phyloP scores from a whole-genome alignment of 2,113 vertebrate genomes.

The Sorex araneus region DNA sequence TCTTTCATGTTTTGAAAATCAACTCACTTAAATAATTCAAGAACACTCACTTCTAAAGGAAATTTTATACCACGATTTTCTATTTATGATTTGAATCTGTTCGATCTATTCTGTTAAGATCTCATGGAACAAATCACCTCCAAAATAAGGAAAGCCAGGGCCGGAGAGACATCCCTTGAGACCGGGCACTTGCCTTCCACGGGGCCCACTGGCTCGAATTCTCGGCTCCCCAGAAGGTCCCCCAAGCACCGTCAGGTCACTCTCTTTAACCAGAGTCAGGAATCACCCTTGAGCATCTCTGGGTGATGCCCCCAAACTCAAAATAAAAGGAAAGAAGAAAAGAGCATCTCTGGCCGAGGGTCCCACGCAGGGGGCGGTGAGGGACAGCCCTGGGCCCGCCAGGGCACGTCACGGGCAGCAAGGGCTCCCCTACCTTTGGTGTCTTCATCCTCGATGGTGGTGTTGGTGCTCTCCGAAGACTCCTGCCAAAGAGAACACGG shows the following conservation, averaged over 20 bases:
- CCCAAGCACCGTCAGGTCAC: too few species aligned
- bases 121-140: not conserved
- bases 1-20: conserved; percentile 9
- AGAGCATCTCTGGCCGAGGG: not conserved
- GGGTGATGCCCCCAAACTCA: too few species aligned
- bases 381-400: too few species aligned
- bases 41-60: not conserved
- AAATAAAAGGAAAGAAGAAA: too few species aligned
- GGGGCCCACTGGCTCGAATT: too few species aligned
- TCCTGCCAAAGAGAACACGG: conserved; percentile 92
- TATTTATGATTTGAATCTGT: not conserved
- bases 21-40: not conserved
- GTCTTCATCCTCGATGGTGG: conserved; percentile 98
- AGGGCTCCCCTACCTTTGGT: conserved; percentile 92
- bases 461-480: conserved; percentile 99
- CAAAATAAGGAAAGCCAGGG: not conserved
- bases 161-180: too few species aligned
- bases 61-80: not conserved
- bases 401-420: too few species aligned
- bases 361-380: not conserved
- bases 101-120: not conserved
- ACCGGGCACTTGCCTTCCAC: too few species aligned
- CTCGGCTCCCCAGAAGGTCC: too few species aligned
- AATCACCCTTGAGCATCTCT: too few species aligned
- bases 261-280: too few species aligned